A percentile compares a stretch with the other conserved stretches of the same genome.
Evolutionary conservation across 2,113 vertebrate species (phyloP).

Genomic region (Crotalus viridis): DNA sequence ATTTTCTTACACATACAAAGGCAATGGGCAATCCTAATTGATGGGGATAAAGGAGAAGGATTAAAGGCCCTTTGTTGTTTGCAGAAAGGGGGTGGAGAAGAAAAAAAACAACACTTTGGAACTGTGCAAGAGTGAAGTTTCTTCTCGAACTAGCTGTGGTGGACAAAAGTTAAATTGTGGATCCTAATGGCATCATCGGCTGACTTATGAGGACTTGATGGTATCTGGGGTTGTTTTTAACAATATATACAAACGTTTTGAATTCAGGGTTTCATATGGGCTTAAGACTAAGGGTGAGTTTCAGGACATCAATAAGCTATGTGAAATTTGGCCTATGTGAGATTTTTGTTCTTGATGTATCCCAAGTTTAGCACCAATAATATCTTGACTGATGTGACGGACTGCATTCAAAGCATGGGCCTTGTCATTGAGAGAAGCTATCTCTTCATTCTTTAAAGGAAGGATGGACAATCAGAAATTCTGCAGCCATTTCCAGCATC

Average conservation of each 20-base stretch:
- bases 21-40: background rate
- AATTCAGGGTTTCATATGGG: background rate
- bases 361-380: background rate
- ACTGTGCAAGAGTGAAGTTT: background rate
- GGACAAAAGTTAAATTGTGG: background rate
- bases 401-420: background rate
- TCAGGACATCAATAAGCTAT: background rate
- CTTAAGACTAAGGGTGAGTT: background rate
- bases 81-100: background rate
- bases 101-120: background rate
- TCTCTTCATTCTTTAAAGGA: background rate
- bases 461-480: background rate
- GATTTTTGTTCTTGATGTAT: background rate
- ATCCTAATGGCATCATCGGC: no score
- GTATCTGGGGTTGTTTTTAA: background rate
- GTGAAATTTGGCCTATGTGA: background rate
- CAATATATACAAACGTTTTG: background rate
- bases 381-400: background rate
- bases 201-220: background rate
- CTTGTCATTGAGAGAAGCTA: no score
- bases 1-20: background rate
- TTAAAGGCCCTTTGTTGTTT: background rate
- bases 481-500: background rate
- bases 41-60: accelerated
- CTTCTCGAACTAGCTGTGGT: background rate